A percentile compares a stretch with the other conserved stretches of the same genome.
Conservation (phyloP, 2,797 vertebrate genomes). For the Anabacerthia variegaticeps region DNA sequence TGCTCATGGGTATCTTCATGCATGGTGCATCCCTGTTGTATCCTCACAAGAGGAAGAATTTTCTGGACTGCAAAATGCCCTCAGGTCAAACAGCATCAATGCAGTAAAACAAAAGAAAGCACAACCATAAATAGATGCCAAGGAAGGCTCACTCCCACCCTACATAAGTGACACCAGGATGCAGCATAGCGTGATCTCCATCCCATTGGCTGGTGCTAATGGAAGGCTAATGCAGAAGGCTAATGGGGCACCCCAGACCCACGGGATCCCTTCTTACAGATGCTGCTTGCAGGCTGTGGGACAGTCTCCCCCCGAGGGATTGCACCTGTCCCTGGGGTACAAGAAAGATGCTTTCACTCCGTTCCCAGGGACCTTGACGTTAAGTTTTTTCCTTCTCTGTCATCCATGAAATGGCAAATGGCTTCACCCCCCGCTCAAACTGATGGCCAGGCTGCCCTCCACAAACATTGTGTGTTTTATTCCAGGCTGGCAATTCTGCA, state of each 20-base stretch:
- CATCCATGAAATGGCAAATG: not conserved
- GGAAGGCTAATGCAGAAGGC: not conserved
- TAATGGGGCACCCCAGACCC: not conserved
- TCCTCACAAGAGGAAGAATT: not conserved
- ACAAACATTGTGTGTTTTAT: fast-evolving
- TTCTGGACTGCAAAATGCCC: not conserved
- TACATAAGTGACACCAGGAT: not conserved
- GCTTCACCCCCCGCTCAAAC: not conserved
- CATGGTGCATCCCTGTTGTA: not conserved
- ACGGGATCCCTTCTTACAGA: not conserved
- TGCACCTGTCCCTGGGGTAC: too few relatives aligned
- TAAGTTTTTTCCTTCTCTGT: not conserved
- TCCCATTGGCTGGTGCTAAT: not conserved
- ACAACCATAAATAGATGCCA: not conserved
- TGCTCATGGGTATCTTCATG: not conserved
- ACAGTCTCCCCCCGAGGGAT: not conserved
- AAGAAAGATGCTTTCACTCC: not conserved
- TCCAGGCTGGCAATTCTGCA: not conserved
- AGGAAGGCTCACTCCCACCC: not conserved
- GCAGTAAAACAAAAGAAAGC: not conserved
- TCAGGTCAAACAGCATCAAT: fast-evolving
- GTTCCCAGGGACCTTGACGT: not conserved
- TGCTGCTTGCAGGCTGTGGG: not conserved
- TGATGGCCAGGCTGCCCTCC: not conserved
- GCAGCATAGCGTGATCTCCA: fast-evolving